These are phyloP conservation scores for Tautogolabrus adspersus DNA, from an alignment of 2,113 vertebrate genomes.

Conservation along the genomic window DNA sequence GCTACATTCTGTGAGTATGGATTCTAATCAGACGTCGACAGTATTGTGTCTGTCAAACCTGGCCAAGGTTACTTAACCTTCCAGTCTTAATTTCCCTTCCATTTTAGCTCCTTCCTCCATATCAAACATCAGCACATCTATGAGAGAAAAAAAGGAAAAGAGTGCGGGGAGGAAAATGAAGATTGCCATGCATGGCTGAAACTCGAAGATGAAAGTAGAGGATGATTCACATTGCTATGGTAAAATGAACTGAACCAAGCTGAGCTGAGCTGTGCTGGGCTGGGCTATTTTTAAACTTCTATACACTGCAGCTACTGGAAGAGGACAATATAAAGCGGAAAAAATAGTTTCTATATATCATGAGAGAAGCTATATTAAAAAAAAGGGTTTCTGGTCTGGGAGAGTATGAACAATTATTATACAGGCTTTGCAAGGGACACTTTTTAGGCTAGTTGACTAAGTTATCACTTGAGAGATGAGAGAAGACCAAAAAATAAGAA, in stretches of 20 bases:
- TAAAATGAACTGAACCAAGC: conserved; percentile 78
- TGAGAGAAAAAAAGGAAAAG: conserved; percentile 53
- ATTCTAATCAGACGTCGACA: conserved; percentile 79
- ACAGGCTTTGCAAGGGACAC: neutral
- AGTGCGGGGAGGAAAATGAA: conserved; percentile 75
- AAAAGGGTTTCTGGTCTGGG: conserved; percentile 14
- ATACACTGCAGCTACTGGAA: conserved; percentile 59
- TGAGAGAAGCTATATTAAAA: conserved; percentile 32
- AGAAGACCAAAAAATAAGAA: too few relatives aligned
- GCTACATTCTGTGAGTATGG: conserved; percentile 73
- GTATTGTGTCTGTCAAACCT: conserved; percentile 80
- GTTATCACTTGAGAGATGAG: neutral
- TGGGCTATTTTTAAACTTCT: conserved; percentile 79
- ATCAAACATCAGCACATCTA: conserved; percentile 81
- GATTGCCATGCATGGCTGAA: conserved; percentile 79
- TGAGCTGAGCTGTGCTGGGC: conserved; percentile 64
- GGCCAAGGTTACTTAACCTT: conserved; percentile 82
- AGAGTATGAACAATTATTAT: conserved; percentile 24
- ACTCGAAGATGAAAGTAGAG: conserved; percentile 78
- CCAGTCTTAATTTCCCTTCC: conserved; percentile 82
- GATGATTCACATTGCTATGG: conserved; percentile 79
- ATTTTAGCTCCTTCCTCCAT: conserved; percentile 78
- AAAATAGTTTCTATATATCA: conserved; percentile 69
- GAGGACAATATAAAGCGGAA: conserved; percentile 67
- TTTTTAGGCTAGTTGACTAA: neutral